These are phyloP conservation scores for Glyptemys insculpta DNA, from an alignment of 2,797 vertebrate species.

Conservation along the genomic window DNA sequence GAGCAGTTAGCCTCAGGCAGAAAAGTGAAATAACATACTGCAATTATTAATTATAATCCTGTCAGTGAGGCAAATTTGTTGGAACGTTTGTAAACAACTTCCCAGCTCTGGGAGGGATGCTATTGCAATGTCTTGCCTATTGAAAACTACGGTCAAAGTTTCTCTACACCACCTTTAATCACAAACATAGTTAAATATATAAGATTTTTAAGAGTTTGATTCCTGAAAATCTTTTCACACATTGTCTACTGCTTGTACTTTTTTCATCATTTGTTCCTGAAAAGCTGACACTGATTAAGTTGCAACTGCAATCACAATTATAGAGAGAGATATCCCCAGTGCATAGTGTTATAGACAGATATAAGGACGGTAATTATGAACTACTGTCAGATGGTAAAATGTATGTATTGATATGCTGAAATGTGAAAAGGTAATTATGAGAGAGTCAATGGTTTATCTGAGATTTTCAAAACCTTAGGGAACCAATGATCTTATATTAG, in stretches of 20 bases:
- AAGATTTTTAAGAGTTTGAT: neutral
- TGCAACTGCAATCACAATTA: neutral
- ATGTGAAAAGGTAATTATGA: neutral
- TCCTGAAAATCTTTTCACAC: neutral
- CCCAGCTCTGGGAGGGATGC: neutral
- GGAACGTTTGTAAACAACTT: conserved; percentile 13
- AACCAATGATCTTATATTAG: accelerated
- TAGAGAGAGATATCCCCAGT: neutral
- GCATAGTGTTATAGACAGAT: neutral
- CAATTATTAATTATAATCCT: neutral
- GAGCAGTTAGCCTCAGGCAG: neutral
- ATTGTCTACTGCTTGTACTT: neutral
- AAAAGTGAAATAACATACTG: neutral
- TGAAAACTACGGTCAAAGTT: neutral
- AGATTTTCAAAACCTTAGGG: neutral
- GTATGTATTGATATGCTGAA: neutral
- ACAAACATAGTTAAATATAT: neutral
- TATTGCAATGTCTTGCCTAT: neutral
- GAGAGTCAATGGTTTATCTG: neutral
- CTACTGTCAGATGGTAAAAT: neutral
- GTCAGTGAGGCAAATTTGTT: neutral
- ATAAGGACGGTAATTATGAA: neutral
- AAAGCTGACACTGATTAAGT: neutral
- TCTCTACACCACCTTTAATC: neutral
- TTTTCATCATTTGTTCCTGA: neutral